Evolutionary conservation across 2,113 vertebrate genomes (phyloP), one percentile per base, ranked within the genome.

Genomic region (Pomatostomus ruficeps): DNA sequence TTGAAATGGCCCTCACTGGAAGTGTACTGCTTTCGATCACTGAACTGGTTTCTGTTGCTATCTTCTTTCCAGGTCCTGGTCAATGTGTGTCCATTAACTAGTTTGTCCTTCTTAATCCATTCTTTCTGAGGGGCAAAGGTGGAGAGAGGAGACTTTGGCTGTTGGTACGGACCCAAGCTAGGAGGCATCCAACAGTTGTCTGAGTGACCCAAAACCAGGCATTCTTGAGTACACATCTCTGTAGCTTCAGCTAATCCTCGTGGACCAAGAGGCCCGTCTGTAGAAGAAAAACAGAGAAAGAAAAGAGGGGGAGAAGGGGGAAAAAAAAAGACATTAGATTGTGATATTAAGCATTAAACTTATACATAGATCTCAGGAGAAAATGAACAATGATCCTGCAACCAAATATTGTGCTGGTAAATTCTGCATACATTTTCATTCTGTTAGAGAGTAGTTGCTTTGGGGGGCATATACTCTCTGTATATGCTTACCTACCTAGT

Each of bases 171-270:
- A 90, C 98, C 98, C 93, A 99, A 96, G 51, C 97, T 98, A 16
- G 99, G 99, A 42, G 99, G 99, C 99, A 99, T 99, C 99, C 99
- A 99, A 97, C 99, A 99, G 98, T 99, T 99, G 98, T 99, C 99
- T 71, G 99, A 99, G 94, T 99, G 99, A 95, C 99, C 99, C 91
- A 99, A 98, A 92, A 99, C 98, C 58, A 99, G 97, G 89, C 99
- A 99, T 97, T 99, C 99, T 96, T 99, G 99, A 94, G 99, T 99
- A 95, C 99, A 99, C 99, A 99, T 99, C 97, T 99, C 99, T 51
- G 99, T 99, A 49, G 99, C 99, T 97, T 99, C 99, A 94, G 99
- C 99, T 96, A 99, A 98, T 88, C 99, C 99, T 92, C 99, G 98
- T 26, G 99, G 99, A 55, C 99, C 99, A 93, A 99, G 97, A 70